A percentile compares a stretch with the other conserved stretches of the same genome.
These are phyloP conservation scores for Origma solitaria DNA, from an alignment of 2,113 vertebrate genomes.

Conservation along the genomic window DNA sequence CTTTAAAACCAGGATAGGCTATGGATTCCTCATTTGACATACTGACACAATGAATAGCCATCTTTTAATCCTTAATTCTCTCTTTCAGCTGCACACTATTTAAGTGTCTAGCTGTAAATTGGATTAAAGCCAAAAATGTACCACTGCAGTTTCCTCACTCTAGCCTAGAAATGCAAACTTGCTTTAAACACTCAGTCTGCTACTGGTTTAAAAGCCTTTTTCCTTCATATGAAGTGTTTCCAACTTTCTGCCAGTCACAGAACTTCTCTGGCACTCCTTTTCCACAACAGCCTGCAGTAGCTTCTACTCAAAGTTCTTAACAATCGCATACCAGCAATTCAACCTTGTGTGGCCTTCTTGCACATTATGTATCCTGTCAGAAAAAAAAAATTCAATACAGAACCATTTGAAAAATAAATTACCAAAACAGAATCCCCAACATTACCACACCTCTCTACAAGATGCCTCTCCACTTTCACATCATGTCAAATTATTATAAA, in stretches of 20 bases:
- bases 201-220: neutral
- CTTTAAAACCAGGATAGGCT: slow-evolving; percentile 6
- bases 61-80: slow-evolving; percentile 32
- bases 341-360: neutral
- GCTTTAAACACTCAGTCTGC: neutral
- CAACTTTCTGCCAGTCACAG: neutral
- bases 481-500: neutral
- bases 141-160: neutral
- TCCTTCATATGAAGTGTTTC: neutral
- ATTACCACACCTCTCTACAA: neutral
- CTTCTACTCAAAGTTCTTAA: neutral
- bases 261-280: neutral
- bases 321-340: neutral
- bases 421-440: neutral
- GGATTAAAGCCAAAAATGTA: neutral
- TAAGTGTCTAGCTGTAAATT: neutral
- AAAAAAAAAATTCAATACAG: neutral
- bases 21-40: neutral
- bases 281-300: neutral
- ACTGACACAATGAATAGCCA: slow-evolving; percentile 44
- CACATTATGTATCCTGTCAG: neutral
- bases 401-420: neutral
- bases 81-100: slow-evolving; percentile 5
- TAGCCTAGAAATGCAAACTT: neutral
- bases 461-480: neutral